Evolutionary conservation across 2,888 invertebrate species (phyloP), one percentile per base, ranked within the genome.

Genomic region (Machimus atricapillus): DNA sequence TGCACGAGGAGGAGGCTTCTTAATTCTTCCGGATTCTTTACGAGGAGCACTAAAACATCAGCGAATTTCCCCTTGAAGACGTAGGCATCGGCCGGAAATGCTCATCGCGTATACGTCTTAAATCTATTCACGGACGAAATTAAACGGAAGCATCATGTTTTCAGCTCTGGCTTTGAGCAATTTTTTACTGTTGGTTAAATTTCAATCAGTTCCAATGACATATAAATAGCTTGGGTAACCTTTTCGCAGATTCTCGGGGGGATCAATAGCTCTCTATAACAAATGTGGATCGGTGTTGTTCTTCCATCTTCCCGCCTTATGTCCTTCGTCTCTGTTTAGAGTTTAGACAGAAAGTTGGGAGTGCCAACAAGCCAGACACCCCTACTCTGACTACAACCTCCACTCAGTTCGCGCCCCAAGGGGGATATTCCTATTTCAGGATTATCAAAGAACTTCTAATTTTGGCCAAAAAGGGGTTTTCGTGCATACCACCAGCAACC

Each of bases 381-480:
- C 76, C 7, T n/a, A 9, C 76, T 16, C 31, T 7, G 74, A 8
- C 31, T 74, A 3, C 5, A 34, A 56, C 37, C 46, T 46, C 27
- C 23, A 23, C 46, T 23, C 66, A 66, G 66, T 37, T 27, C 58
- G 46, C 58, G 37, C 52, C 82, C 34, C 74, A 27, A 43, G 31
- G 31, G 27, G 81, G 74, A 43, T 85, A n/a, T 31, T 19, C 74
- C 85, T 85, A 85, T 85, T 85, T 85, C 85, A 85, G 85, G 85
- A 85, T 85, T 74, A 85, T 85, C 85, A 85, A 85, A 85, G 85
- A 74, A 85, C 74, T 73, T 85, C 85, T 85, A 85, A 85, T 74
- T 85, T 85, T 85, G 85, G 85, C 85, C 7, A 74, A 85, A 85
- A 85, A 74, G 74, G 85, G 73, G 46, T 74, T 74, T 46, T 74